Evolutionary conservation across 2,888 invertebrate species (phyloP), one percentile per base, ranked within the genome.

Genomic region (Tetranychus piercei): DNA sequence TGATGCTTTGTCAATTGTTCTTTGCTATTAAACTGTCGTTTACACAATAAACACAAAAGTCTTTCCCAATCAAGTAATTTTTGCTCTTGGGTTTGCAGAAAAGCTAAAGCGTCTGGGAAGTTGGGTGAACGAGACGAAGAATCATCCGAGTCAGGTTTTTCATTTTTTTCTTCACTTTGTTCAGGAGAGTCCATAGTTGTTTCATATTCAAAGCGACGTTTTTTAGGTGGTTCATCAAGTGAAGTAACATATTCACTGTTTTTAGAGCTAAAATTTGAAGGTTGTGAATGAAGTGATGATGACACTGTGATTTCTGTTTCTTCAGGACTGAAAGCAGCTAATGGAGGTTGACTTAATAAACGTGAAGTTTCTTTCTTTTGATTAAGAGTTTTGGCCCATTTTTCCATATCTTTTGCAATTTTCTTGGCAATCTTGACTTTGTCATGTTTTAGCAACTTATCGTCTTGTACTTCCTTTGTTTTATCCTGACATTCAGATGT

Each of bases 361-460:
- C 20, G 18, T 11, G 69, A 23, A 22, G 11, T 69, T 77, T 93
- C 92, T 82, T 96, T 96, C 84, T 94, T 94, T 82, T 96, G 95
- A 82, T 97, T 97, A 78, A 96, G 84, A 15, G 92, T 92, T 80
- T 96, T 92, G 0, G 97, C 99, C 99, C 99, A 99, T 76, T 89
- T 87, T 81, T 89, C 90, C 91, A 91, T 91, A 79, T 91, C 90
- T 84, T 96, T 96, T 0, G 95, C 95, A 79, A 96, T 95, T 83
- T 94, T 94, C 82, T 96, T 95, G 6, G 96, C 96, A 15, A 94
- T 93, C 84, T 95, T 95, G 0, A 94, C 94, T 84, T 95, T 94
- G 80, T 94, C 94, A 77, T 90, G 91, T 79, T 91, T 91, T 71
- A 87, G 81, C 78, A 82, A 88, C 76, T 82, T 82, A 18, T 79